A percentile compares a stretch with the other conserved stretches of the same genome.
Conservation (phyloP, 2,797 vertebrate species). For the Gambelia wislizenii region DNA sequence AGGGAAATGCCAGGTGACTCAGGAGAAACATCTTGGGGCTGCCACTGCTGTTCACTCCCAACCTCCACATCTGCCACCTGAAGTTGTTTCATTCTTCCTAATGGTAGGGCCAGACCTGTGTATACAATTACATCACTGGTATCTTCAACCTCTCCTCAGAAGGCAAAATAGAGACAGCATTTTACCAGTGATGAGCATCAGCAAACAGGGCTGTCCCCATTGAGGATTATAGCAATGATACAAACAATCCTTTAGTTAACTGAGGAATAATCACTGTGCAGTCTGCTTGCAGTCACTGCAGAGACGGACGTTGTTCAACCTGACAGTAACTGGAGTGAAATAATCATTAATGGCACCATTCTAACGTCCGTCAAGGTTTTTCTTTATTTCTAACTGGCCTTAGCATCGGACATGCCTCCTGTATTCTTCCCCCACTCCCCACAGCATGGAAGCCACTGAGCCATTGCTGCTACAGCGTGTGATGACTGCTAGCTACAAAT, state of each 20-base stretch:
- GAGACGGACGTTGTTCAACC: not conserved
- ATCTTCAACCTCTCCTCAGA: not conserved
- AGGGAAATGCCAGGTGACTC: not conserved
- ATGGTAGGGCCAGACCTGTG: not conserved
- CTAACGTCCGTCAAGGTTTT: not conserved
- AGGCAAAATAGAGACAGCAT: not conserved
- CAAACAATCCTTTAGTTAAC: not conserved
- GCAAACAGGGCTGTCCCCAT: not conserved
- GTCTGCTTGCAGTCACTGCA: not conserved
- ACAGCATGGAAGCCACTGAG: conserved; percentile 56
- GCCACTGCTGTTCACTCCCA: too few relatives aligned
- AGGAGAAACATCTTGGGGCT: not conserved
- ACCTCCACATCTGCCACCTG: not conserved
- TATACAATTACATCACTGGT: not conserved
- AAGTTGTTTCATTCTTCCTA: not conserved
- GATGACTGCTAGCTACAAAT: conserved; percentile 59
- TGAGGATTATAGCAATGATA: not conserved
- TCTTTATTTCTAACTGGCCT: not conserved
- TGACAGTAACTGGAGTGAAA: not conserved
- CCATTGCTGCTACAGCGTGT: conserved; percentile 63
- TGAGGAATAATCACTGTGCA: not conserved
- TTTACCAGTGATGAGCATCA: not conserved
- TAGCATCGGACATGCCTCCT: not conserved
- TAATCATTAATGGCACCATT: not conserved
- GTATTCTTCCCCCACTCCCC: conserved; percentile 27